These are phyloP conservation scores for Nomada fucata DNA, from an alignment of 2,888 invertebrate species.

Conservation along the genomic window DNA sequence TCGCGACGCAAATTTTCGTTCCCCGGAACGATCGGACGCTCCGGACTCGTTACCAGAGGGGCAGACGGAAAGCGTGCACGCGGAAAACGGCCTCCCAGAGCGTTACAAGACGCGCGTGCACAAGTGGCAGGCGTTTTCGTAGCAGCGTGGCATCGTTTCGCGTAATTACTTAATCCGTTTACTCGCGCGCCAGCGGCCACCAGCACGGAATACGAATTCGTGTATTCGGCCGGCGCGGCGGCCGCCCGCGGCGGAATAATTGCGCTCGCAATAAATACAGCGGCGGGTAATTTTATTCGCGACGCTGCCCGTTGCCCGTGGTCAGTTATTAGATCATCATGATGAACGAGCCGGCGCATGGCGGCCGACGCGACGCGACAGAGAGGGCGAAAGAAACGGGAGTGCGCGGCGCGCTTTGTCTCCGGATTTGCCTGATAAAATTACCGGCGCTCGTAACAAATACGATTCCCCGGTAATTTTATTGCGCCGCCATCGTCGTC, in stretches of 20 bases:
- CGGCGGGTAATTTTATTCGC: slow-evolving; percentile 50
- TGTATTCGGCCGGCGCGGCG: not conserved
- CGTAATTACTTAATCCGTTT: slow-evolving; percentile 53
- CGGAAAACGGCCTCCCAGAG: not conserved
- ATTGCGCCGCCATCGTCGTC: not conserved
- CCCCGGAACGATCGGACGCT: not conserved
- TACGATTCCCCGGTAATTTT: slow-evolving; percentile 22
- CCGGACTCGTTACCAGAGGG: slow-evolving; percentile 19
- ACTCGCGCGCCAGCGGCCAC: slow-evolving; percentile 31
- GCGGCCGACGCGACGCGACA: not conserved
- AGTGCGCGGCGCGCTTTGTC: slow-evolving; percentile 25
- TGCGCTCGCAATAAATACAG: slow-evolving; percentile 47
- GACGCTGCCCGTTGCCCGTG: slow-evolving; percentile 33
- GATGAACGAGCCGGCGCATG: slow-evolving; percentile 38
- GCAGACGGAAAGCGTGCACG: not conserved
- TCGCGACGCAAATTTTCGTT: too few relatives aligned
- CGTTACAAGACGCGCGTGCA: slow-evolving; percentile 21
- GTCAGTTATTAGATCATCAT: slow-evolving; percentile 55
- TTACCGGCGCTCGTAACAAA: slow-evolving; percentile 36
- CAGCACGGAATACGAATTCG: slow-evolving; percentile 36
- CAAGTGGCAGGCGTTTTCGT: slow-evolving; percentile 17
- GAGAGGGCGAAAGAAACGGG: slow-evolving; percentile 10
- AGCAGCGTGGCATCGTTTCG: slow-evolving; percentile 42
- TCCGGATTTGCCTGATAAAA: slow-evolving; percentile 33
- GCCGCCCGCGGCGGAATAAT: slow-evolving; percentile 41